Evolutionary conservation across 2,888 invertebrate species (phyloP), one percentile per base, ranked within the genome.

Genomic region (Azorinus chamasolen): DNA sequence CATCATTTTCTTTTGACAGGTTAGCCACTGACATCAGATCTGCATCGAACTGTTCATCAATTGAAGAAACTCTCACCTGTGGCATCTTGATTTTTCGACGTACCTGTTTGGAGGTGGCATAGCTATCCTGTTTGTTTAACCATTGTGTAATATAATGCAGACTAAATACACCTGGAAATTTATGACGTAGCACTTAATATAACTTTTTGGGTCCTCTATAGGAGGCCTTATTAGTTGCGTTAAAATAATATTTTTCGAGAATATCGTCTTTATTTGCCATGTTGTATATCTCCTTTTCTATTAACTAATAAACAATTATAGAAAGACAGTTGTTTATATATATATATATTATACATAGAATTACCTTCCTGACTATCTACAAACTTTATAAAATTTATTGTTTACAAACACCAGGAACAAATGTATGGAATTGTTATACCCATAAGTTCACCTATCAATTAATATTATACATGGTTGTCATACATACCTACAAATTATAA

Each of bases 1-100:
- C 64, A 72, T 68, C 72, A 63, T 72, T 77, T 41, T 77, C 61
- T 37, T 66, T 50, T 18, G 63, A 63, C 37, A 77, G 50, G 37
- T 77, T 77, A n/a, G 41, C 27, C 62, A 77, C 46, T 5, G 70
- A 71, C 53, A 53, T 20, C 12, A 77, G 27, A 71, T 71, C 66
- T 25, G 46, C 41, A 55, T 77, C 66, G 25, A 51, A 57, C 22
- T 77, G 66, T 25, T 71, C 76, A 55, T 55, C 45, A 16, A 71
- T 71, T 20, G 54, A 41, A 5, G 66, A 48, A 20, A 75, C 70
- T 16, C 57, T 20, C 12, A 75, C 71, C 27, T 37, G 41, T 10
- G 59, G 48, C 14, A 41, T 74, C 51, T 55, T 70, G 20, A 74
- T 66, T 53, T 53, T 64, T 12, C 57, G 55, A 24, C 58, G 45